phyloP scores from a whole-genome alignment of 2,113 vertebrate genomes.

The Orthonyx spaldingii region DNA sequence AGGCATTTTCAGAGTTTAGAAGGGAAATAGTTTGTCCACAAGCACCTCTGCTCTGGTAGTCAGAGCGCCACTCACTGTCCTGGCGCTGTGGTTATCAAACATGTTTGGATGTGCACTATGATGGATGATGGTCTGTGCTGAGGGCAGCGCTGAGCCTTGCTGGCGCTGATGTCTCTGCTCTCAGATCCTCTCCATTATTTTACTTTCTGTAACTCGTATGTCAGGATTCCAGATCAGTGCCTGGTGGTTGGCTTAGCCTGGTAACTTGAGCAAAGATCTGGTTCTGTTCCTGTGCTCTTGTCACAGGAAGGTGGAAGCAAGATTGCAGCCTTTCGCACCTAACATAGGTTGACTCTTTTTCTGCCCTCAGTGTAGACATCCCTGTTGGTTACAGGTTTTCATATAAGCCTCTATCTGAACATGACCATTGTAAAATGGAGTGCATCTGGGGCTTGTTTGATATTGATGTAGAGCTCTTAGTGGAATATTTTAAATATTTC shows the following conservation, averaged over 20 bases:
- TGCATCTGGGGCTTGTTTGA: background rate
- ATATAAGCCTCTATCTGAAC: background rate
- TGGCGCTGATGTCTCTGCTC: background rate
- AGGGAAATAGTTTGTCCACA: background rate
- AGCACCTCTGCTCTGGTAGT: background rate
- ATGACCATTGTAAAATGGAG: background rate
- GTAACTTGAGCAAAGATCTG: background rate
- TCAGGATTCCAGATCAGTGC: background rate
- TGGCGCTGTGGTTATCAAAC: accelerated
- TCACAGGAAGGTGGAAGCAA: accelerated
- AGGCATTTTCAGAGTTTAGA: background rate
- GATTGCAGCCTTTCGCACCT: background rate
- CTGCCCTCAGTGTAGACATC: background rate
- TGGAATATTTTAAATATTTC: background rate
- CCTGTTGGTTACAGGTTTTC: background rate
- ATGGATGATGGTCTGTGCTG: background rate
- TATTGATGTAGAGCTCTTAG: background rate
- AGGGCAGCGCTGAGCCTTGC: background rate
- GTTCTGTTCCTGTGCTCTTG: background rate
- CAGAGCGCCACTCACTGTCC: accelerated
- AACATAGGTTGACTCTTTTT: accelerated
- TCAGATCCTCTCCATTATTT: background rate
- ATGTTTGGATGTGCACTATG: accelerated
- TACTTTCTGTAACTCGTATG: background rate
- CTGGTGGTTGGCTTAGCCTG: background rate